A percentile compares a stretch with the other conserved stretches of the same genome.
These are phyloP conservation scores for Irena cyanogastra DNA, from an alignment of 2,113 vertebrate genomes.

Conservation along the genomic window DNA sequence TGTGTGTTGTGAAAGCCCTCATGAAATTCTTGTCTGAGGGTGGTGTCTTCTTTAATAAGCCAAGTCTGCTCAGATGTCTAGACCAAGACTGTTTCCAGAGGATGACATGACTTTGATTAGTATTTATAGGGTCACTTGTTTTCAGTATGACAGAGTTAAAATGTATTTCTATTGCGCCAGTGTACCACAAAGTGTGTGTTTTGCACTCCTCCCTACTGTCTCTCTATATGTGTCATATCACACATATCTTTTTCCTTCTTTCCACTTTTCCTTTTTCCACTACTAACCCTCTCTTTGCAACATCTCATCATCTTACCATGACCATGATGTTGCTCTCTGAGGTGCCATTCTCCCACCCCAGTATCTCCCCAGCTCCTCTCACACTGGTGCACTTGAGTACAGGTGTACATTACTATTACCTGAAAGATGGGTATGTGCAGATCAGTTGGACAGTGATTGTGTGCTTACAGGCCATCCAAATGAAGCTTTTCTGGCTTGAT, in stretches of 20 bases:
- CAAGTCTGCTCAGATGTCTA: slow-evolving; percentile 16
- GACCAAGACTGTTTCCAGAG: slow-evolving; percentile 20
- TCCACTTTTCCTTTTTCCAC: too few species aligned
- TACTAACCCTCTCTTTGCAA: background rate
- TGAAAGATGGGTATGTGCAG: background rate
- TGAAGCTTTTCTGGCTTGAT: background rate
- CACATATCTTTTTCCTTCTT: too few species aligned
- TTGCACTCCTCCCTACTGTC: background rate
- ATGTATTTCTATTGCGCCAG: background rate
- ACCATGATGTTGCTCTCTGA: background rate
- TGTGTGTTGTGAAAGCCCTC: background rate
- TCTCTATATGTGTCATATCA: background rate
- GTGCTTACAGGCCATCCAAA: background rate
- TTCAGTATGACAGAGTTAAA: slow-evolving; percentile 14
- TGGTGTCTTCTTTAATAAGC: slow-evolving; percentile 18
- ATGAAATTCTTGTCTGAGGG: background rate
- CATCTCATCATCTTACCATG: background rate
- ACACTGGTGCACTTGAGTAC: background rate
- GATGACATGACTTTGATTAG: background rate
- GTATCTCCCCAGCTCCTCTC: background rate
- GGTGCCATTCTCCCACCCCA: background rate
- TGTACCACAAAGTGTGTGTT: background rate
- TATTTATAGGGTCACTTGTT: slow-evolving; percentile 10
- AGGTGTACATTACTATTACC: background rate
- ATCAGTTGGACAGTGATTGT: background rate